Percentiles rank a stretch among this genome's conserved stretches.
phyloP scores from a whole-genome alignment of 2,888 invertebrate genomes.

The Cordilura impudica region DNA sequence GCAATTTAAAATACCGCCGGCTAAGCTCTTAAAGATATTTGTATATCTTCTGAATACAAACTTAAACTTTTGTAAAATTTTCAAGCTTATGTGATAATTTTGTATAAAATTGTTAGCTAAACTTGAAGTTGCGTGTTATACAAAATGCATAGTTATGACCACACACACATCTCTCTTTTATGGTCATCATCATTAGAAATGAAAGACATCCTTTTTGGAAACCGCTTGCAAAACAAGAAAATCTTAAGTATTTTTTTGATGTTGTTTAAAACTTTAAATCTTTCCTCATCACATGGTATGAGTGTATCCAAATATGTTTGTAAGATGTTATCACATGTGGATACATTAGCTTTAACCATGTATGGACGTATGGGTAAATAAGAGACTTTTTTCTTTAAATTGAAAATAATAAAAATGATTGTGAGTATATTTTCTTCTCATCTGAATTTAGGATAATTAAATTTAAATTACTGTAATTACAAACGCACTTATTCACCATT shows the following conservation, averaged over 20 bases:
- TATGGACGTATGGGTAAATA: neutral
- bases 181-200: constrained; percentile 64
- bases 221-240: constrained; percentile 21
- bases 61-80: too few species aligned
- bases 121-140: too few species aligned
- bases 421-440: constrained; percentile 36
- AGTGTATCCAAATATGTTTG: neutral
- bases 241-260: constrained; percentile 63
- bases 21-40: too few species aligned
- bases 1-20: too few species aligned
- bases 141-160: neutral
- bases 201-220: constrained; percentile 32
- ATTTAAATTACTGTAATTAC: constrained; percentile 44
- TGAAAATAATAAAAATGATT: neutral
- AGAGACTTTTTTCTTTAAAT: neutral
- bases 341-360: neutral
- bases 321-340: constrained; percentile 24
- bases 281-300: constrained; percentile 3
- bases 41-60: too few species aligned
- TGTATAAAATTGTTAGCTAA: too few species aligned
- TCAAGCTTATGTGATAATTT: too few species aligned
- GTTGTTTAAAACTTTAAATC: constrained; percentile 28
- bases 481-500: constrained; percentile 38
- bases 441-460: constrained; percentile 46
- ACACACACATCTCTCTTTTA: constrained; percentile 35